A percentile compares a stretch with the other conserved stretches of the same genome.
phyloP scores from a whole-genome alignment of 2,113 vertebrate genomes.

The Istiophorus platypterus region DNA sequence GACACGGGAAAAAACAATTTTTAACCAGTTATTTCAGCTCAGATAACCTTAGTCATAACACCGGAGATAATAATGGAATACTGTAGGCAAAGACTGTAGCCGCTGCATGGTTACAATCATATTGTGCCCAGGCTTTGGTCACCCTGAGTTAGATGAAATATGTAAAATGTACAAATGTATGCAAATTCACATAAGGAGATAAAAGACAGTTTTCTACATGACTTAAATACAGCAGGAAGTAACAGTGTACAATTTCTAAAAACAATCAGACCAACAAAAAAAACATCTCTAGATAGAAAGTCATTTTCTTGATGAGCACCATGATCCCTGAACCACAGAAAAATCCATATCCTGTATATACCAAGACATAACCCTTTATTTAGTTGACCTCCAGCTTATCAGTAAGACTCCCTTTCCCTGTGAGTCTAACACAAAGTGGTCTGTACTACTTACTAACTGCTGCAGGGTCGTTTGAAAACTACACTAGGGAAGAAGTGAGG shows the following conservation, averaged over 20 bases:
- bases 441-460: slow-evolving; percentile 17
- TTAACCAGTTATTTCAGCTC: slow-evolving; percentile 17
- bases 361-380: slow-evolving; percentile 24
- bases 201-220: not conserved
- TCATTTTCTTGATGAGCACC: not conserved
- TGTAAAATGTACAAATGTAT: not conserved
- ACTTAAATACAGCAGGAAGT: not conserved
- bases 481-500: not conserved
- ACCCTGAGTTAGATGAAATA: not conserved
- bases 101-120: not conserved
- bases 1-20: slow-evolving; percentile 14
- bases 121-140: not conserved
- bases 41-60: slow-evolving; percentile 25
- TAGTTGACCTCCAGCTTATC: slow-evolving; percentile 32
- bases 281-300: not conserved
- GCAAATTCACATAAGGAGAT: not conserved
- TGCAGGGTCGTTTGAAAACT: not conserved
- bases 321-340: slow-evolving; percentile 28
- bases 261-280: too few species aligned
- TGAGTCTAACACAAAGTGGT: slow-evolving; percentile 19
- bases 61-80: slow-evolving; percentile 11
- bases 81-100: slow-evolving; percentile 9
- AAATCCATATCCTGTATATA: slow-evolving; percentile 38
- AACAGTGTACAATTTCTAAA: not conserved
- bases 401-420: slow-evolving; percentile 7